These are phyloP conservation scores for Drosophila basisetae DNA, from an alignment of 2,888 invertebrate species.

Conservation along the genomic window DNA sequence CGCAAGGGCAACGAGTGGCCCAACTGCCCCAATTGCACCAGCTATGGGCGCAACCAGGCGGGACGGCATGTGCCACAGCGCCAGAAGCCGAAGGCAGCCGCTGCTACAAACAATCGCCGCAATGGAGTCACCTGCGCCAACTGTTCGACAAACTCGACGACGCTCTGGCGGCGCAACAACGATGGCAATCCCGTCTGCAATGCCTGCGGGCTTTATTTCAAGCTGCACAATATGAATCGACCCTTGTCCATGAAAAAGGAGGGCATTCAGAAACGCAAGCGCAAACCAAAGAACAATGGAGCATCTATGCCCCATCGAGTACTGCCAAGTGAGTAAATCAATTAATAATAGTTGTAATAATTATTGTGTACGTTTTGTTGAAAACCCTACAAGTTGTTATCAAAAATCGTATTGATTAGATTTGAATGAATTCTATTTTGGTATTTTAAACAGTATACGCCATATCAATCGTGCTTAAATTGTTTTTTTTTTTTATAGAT, in stretches of 20 bases:
- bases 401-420: background rate
- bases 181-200: slow-evolving; percentile 95
- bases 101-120: slow-evolving; percentile 82
- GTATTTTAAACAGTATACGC: background rate
- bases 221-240: slow-evolving; percentile 89
- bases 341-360: background rate
- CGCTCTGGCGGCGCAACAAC: slow-evolving; percentile 94
- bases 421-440: background rate
- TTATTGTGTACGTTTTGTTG: background rate
- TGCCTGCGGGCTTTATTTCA: slow-evolving; percentile 88
- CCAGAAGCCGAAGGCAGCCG: slow-evolving; percentile 82
- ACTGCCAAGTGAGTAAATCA: slow-evolving; percentile 79
- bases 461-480: background rate
- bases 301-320: slow-evolving; percentile 74
- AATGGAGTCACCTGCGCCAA: slow-evolving; percentile 87
- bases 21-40: slow-evolving; percentile 67
- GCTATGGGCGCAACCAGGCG: slow-evolving; percentile 45
- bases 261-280: slow-evolving; percentile 98
- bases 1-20: slow-evolving; percentile 78
- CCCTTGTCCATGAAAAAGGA: slow-evolving; percentile 99
- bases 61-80: slow-evolving; percentile 74
- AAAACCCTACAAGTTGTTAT: background rate
- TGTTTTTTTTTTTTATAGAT: background rate
- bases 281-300: slow-evolving; percentile 91
- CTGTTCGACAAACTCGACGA: slow-evolving; percentile 89